phyloP scores from a whole-genome alignment of 2,888 invertebrate genomes.

The Athripsodes cinereus region DNA sequence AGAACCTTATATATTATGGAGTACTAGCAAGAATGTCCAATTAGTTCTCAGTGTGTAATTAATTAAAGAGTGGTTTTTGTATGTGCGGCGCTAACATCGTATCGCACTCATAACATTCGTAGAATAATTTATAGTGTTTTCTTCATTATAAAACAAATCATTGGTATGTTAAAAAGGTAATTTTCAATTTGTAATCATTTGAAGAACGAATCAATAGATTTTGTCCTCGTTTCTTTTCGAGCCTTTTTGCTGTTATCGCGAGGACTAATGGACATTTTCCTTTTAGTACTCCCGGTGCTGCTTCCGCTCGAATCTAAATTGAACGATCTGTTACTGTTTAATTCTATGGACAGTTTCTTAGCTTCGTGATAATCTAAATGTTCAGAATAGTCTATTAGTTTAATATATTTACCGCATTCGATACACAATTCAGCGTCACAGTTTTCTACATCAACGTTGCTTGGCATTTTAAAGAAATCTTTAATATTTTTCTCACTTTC shows the following conservation, averaged over 20 bases:
- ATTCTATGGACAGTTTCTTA: conserved; percentile 61
- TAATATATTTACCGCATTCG: conserved; percentile 62
- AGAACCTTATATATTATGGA: too few relatives aligned
- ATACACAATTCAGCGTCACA: conserved; percentile 51
- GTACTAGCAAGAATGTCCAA: too few relatives aligned
- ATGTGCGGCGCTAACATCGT: too few relatives aligned
- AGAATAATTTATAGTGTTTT: too few relatives aligned
- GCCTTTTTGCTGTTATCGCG: not conserved
- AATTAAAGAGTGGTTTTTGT: too few relatives aligned
- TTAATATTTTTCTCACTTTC: conserved; percentile 30
- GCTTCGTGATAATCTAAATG: conserved; percentile 86
- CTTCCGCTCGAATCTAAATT: not conserved
- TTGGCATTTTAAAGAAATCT: conserved; percentile 40
- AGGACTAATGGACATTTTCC: not conserved
- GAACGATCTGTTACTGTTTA: conserved; percentile 41
- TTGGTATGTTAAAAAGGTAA: too few relatives aligned
- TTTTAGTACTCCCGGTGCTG: not conserved
- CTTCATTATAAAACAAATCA: too few relatives aligned
- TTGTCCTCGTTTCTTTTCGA: not conserved
- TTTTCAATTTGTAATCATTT: too few relatives aligned
- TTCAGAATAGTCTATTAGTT: conserved; percentile 57
- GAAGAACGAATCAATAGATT: not conserved
- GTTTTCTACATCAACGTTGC: conserved; percentile 31
- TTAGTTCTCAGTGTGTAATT: too few relatives aligned
- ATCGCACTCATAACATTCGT: too few relatives aligned